Conservation (phyloP, 2,888 invertebrate species). For the Acrobasis suavella region DNA sequence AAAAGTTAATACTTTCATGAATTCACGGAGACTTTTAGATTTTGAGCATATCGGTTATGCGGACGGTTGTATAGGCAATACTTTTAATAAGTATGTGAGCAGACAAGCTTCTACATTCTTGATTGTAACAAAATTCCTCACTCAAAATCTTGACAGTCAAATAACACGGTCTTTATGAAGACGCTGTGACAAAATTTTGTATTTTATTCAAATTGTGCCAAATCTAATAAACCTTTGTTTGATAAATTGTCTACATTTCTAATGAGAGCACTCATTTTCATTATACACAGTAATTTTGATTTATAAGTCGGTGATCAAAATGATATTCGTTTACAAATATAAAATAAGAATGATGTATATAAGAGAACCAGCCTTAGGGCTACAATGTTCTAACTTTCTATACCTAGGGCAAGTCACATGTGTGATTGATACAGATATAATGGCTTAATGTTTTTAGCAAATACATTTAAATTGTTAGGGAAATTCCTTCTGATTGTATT, state of each 20-base stretch:
- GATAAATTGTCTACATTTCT: not conserved
- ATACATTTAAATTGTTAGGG: no score
- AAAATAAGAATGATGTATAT: no score
- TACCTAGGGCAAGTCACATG: no score
- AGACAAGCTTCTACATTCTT: not conserved
- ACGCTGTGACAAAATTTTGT: no score
- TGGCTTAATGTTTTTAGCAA: no score
- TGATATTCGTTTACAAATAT: not conserved
- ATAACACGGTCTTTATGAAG: not conserved
- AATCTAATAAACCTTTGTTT: not conserved
- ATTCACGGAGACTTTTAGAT: not conserved
- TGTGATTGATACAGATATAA: no score
- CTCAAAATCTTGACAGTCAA: no score
- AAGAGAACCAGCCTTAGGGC: no score
- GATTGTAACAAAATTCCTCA: no score
- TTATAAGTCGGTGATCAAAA: not conserved
- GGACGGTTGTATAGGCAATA: not conserved
- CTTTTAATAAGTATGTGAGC: not conserved
- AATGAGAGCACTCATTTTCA: not conserved
- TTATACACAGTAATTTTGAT: not conserved
- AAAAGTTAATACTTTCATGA: not conserved
- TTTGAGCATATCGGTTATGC: not conserved
- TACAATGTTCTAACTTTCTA: no score
- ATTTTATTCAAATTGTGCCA: not conserved
- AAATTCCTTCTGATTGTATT: no score